Conservation (phyloP, 2,113 vertebrate genomes). For the Sylvia atricapilla region DNA sequence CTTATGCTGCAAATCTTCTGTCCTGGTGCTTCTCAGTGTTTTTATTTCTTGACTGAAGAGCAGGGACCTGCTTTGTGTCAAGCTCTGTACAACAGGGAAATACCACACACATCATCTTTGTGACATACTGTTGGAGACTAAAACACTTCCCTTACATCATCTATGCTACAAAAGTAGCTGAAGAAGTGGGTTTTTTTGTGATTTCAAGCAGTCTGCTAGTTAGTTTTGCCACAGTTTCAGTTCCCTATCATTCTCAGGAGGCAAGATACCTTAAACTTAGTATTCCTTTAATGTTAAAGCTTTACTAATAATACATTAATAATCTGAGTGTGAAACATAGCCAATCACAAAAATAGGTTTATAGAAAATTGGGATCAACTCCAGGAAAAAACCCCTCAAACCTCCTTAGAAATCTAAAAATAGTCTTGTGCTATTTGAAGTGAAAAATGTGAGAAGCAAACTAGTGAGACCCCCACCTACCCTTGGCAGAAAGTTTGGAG, state of each 20-base stretch:
- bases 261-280: neutral
- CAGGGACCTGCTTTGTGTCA: neutral
- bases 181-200: neutral
- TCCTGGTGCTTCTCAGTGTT: neutral
- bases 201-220: neutral
- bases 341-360: neutral
- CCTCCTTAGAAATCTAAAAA: neutral
- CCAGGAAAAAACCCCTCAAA: neutral
- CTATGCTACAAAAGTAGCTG: neutral
- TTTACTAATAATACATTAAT: neutral
- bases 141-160: neutral
- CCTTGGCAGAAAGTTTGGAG: neutral
- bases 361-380: neutral
- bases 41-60: neutral
- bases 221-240: neutral
- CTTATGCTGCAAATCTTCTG: neutral
- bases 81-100: neutral
- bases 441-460: neutral
- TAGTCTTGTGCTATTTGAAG: neutral
- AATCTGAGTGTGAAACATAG: neutral
- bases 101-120: neutral
- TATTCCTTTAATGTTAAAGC: neutral
- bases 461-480: neutral
- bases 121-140: neutral
- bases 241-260: neutral